Evolutionary conservation across 2,888 invertebrate species (phyloP), one percentile per base, ranked within the genome.

Genomic region (Pyrgus malvae): DNA sequence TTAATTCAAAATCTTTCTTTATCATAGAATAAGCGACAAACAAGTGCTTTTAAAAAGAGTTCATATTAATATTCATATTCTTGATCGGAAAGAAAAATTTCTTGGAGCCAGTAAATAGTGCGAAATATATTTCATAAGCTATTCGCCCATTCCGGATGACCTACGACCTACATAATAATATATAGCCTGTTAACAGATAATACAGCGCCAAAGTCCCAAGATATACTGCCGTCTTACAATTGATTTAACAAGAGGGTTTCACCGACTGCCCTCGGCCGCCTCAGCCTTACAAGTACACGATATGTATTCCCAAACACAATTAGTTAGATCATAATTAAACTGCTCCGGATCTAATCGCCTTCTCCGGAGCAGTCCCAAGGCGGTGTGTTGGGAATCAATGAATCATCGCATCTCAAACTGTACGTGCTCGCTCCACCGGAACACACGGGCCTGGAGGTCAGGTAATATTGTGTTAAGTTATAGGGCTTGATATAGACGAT

Each of bases 381-480:
- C 72, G 76, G 73, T 68, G 72, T 68, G 71, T 66, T 67, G 68
- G 68, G 75, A 83, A 83, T 85, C 87, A 83, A 87, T 87, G 83
- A 85, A 87, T 87, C 87, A 87, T 83, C 78, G 75, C 74, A 71
- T 79, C 78, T 82, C 82, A 78, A 83, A 81, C 76, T 71, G 72
- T 68, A 68, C 63, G 70, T 76, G 68, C 68, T 66, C 66, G 62
- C 60, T 50, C 17, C 38, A 49, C 57, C 49, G 50, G 48, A 51
- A 53, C 33, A 51, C 35, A 51, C 50, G 33, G 50, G 0, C 48
- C 27, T 48, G 49, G 46, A 45, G 48, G 31, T 17, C 8, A n/a
- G 19, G 8, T 2, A 4, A 29, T 29, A n/a, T 21, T 6, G 6
- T 21, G 21, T 4, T 3, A 6, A 21, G 3, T 21, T 4, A 21